Conservation (phyloP, 2,113 vertebrate species). For the Athene cunicularia region DNA sequence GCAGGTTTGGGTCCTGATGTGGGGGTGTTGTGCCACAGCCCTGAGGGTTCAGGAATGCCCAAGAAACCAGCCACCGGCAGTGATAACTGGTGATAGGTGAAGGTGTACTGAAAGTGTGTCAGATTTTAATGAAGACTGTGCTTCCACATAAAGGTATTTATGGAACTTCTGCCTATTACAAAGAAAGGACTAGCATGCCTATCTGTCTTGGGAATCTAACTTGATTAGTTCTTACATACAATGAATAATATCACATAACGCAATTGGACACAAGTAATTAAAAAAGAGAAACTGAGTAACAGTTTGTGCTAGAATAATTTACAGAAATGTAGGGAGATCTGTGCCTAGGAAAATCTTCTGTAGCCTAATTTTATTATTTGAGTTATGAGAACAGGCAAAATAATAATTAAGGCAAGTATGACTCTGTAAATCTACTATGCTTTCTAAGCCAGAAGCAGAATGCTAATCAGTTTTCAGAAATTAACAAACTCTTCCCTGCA, state of each 20-base stretch:
- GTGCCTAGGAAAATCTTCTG: background rate
- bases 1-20: background rate
- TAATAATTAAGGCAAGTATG: background rate
- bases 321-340: background rate
- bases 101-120: rapidly evolving
- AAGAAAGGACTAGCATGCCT: background rate
- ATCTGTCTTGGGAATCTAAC: background rate
- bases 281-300: background rate
- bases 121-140: background rate
- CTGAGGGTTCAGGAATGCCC: background rate
- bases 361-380: background rate
- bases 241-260: background rate
- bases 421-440: background rate
- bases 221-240: background rate
- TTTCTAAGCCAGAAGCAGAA: background rate
- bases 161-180: background rate
- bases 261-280: background rate
- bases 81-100: too few relatives aligned
- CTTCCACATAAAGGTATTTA: background rate
- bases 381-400: slow-evolving; percentile 1
- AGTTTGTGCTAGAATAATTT: background rate
- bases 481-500: background rate
- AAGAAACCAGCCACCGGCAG: background rate
- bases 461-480: background rate
- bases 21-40: background rate